Conservation (phyloP, 2,113 vertebrate genomes). For the Trichomycterus rosablanca region DNA sequence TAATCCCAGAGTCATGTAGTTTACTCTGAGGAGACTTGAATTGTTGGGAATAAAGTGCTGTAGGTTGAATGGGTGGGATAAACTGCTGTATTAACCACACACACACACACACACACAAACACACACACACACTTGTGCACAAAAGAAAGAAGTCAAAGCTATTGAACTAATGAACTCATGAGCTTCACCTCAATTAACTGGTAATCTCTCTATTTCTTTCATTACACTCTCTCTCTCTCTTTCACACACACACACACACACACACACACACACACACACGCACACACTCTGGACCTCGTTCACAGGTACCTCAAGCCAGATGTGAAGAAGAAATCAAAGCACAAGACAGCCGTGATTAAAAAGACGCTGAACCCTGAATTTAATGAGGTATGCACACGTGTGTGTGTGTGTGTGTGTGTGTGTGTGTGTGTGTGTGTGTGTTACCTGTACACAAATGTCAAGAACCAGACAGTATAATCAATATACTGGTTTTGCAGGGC, state of each 20-base stretch:
- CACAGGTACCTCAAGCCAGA: slow-evolving; percentile 84
- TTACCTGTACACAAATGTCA: slow-evolving; percentile 36
- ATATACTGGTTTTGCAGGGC: too few relatives aligned
- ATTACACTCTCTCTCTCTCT: too few relatives aligned
- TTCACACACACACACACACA: slow-evolving; percentile 3
- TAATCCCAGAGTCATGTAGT: too few relatives aligned
- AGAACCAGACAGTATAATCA: not conserved
- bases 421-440: slow-evolving; percentile 9
- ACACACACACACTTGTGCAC: too few relatives aligned
- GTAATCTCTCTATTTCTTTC: too few relatives aligned
- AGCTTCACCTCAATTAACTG: slow-evolving; percentile 1
- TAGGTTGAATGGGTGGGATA: not conserved
- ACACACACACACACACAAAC: too few relatives aligned
- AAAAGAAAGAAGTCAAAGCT: not conserved
- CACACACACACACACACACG: slow-evolving; percentile 11
- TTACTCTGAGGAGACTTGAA: too few relatives aligned
- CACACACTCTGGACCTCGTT: not conserved
- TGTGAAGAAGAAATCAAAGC: slow-evolving; percentile 85
- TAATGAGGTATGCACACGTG: slow-evolving; percentile 72
- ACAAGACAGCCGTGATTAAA: slow-evolving; percentile 73
- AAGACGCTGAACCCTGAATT: slow-evolving; percentile 89
- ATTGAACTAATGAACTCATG: not conserved
- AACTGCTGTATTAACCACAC: not conserved
- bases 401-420: slow-evolving; percentile 27
- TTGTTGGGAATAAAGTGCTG: too few relatives aligned